These are phyloP conservation scores for Styela plicata DNA, from an alignment of 23 tunicate genomes.

Conservation along the genomic window DNA sequence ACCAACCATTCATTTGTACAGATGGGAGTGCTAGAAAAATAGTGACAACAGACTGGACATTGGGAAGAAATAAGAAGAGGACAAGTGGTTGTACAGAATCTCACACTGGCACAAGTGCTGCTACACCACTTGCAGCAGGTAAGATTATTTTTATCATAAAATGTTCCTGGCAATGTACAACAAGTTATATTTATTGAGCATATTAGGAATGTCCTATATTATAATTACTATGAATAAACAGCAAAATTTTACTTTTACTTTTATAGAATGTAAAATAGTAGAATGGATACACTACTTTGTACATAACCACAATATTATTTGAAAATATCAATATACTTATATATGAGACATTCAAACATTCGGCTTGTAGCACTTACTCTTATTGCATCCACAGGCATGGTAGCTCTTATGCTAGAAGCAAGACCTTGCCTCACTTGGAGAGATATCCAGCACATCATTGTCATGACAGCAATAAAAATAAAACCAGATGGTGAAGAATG, in stretches of 20 bases:
- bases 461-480: constrained; percentile 56
- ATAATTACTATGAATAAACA: too few relatives aligned
- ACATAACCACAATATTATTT: too few relatives aligned
- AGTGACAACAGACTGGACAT: constrained; percentile 91
- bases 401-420: constrained; percentile 93
- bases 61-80: constrained; percentile 19
- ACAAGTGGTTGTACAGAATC: constrained; percentile 53
- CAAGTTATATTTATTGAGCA: too few relatives aligned
- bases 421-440: constrained; percentile 98
- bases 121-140: constrained; percentile 95
- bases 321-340: too few relatives aligned
- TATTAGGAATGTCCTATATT: too few relatives aligned
- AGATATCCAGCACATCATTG: constrained; percentile 94
- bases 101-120: constrained; percentile 95
- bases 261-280: too few relatives aligned
- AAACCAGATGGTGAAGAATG: constrained; percentile 31
- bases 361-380: too few relatives aligned
- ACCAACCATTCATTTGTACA: not conserved
- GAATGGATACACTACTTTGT: too few relatives aligned
- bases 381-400: constrained; percentile 48
- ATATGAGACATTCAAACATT: too few relatives aligned
- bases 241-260: too few relatives aligned
- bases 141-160: not conserved
- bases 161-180: too few relatives aligned
- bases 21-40: constrained; percentile 57